A percentile compares a stretch with the other conserved stretches of the same genome.
phyloP scores from a whole-genome alignment of 30 jellyfish, hydroid and myxozoan species.

The Chrysaora quinquecirrha region DNA sequence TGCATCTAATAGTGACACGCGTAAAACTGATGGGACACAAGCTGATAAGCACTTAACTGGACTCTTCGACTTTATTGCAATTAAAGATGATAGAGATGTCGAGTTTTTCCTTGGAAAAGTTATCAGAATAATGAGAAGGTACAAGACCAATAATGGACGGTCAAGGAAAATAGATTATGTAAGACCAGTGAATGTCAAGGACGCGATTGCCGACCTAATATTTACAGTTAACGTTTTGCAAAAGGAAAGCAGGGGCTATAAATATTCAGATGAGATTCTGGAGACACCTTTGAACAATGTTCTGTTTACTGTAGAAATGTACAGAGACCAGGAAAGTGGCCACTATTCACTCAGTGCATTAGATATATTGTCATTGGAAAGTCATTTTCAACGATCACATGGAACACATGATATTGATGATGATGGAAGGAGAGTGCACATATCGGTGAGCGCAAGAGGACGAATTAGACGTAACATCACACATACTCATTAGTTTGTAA shows the following conservation, averaged over 20 bases:
- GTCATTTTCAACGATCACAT: neutral
- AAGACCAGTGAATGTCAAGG: no score
- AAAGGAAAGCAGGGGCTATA: no score
- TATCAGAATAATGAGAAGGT: constrained; percentile 7
- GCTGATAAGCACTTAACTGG: no score
- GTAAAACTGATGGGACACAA: neutral
- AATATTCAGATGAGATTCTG: constrained; percentile 8
- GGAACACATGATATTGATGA: constrained; percentile 6
- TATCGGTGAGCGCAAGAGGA: constrained; percentile 11
- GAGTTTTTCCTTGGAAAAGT: constrained; percentile 9
- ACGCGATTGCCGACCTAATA: no score
- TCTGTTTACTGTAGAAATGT: constrained; percentile 9
- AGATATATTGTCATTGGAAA: no score
- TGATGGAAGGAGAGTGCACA: constrained; percentile 10
- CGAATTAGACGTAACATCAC: constrained; percentile 4
- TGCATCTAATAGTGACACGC: no score
- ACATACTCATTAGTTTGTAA: neutral
- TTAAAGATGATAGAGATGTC: no score
- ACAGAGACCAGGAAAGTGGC: constrained; percentile 15
- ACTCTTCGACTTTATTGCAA: no score
- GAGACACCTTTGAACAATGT: constrained; percentile 5
- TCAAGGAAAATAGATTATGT: constrained; percentile 9
- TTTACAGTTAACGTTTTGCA: no score
- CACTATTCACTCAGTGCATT: no score
- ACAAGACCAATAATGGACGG: no score